Base-by-base conservation (phyloP, 1,140 invertebrate genomes). In the Sweltsa coloradensis region DNA sequence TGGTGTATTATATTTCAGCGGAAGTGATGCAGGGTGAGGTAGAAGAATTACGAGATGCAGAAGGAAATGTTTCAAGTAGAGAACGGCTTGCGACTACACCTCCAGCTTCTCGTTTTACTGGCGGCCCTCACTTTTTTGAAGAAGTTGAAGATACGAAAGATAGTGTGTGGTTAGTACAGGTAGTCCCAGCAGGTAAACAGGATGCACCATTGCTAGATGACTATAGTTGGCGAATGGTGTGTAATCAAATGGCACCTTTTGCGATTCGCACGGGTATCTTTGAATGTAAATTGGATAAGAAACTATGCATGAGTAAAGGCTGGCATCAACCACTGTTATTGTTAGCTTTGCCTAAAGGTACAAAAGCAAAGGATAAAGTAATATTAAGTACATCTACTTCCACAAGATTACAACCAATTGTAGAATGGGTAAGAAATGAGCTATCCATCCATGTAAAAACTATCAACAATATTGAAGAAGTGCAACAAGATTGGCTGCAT, bases 61-160 rank as follows among this genome's bases (percentile, higher is more conserved):
- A 34, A 27, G 29, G 25, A 21, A 14, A 24, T 5, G 43, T 18
- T 23, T 39, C 36, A 18, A 25, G 37, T 5, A 50, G 24, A 14
- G 50, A 51, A 22, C 27, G 44, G 18, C 26, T 52, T 0, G 18
- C 46, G 23, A 19, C 37, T 7, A 50, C 56, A n/a, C 45, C 57
- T 19, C 36, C 51, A 41, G 56, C 54, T 4, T 68, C 68, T 4
- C 62, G 67, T 47, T 74, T 73, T 51, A 66, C 62, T 11, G 63
- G 68, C 45, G 70, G 68, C 18, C 52, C 59, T 46, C 66, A 72
- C 55, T 72, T 73, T 52, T 66, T 67, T 49, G 69, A 72, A 53
- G 61, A 72, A 57, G 71, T 74, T 3, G 71, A 74, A 53, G 71
- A 74, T 55, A 68, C 69, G 9, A 73, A 73, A 56, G 72, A 74